phyloP scores from a whole-genome alignment of 2,797 vertebrate genomes.

The Choloepus didactylus region DNA sequence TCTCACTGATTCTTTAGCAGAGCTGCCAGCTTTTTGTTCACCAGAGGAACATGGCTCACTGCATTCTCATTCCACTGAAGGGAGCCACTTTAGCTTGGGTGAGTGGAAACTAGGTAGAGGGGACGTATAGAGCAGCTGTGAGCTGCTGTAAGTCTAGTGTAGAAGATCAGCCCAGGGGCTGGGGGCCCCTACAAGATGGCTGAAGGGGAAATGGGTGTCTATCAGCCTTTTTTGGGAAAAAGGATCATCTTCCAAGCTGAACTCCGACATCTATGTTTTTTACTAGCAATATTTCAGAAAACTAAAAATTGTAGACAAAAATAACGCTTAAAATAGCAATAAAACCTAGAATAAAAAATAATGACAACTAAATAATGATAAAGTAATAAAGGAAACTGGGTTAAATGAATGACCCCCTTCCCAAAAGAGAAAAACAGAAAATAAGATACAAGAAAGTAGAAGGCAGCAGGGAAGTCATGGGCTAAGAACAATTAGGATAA shows the following conservation, averaged over 20 bases:
- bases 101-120: not conserved
- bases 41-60: not conserved
- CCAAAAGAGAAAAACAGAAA: not conserved
- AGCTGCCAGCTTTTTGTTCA: not conserved
- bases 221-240: not conserved
- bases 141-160: not conserved
- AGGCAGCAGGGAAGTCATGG: not conserved
- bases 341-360: not conserved
- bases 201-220: not conserved
- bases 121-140: not conserved
- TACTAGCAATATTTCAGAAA: not conserved
- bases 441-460: not conserved
- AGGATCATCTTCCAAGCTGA: not conserved
- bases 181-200: not conserved
- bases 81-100: not conserved
- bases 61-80: not conserved
- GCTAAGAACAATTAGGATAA: conserved; percentile 47
- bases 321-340: not conserved
- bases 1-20: not conserved
- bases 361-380: conserved; percentile 1
- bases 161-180: not conserved
- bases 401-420: not conserved
- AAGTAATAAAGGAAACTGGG: conserved; percentile 26
- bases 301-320: not conserved
- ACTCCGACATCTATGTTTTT: not conserved